phyloP scores from a whole-genome alignment of 2,113 vertebrate genomes.

The Trematocara nigrifrons region DNA sequence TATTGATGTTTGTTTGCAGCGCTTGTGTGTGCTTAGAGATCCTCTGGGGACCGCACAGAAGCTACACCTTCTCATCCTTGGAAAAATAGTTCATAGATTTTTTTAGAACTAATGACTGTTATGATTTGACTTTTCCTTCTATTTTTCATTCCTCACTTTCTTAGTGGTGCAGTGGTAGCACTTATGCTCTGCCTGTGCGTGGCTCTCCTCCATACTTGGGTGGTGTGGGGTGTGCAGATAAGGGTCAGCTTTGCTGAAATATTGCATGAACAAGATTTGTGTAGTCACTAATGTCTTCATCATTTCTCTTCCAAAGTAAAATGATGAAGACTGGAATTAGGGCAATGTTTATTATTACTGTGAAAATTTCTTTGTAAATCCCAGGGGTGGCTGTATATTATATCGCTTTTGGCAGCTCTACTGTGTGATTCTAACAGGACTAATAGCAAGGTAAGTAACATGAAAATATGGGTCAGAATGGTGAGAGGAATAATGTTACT shows the following conservation, averaged over 20 bases:
- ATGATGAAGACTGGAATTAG: conserved; percentile 20
- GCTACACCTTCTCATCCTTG: background rate
- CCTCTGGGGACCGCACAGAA: background rate
- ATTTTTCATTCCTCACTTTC: background rate
- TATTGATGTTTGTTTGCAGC: background rate
- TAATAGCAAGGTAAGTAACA: conserved; percentile 1
- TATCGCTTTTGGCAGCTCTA: conserved; percentile 2
- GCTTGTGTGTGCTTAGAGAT: background rate
- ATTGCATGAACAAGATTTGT: background rate
- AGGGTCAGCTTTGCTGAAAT: background rate
- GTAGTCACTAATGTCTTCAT: background rate
- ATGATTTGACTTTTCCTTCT: background rate
- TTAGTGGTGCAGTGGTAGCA: background rate
- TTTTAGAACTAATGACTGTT: background rate
- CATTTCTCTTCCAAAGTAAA: background rate
- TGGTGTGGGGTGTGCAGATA: background rate
- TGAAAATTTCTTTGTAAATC: conserved; percentile 15
- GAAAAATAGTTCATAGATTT: background rate
- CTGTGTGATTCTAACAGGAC: background rate
- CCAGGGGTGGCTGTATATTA: conserved; percentile 10
- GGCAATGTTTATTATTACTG: conserved; percentile 28
- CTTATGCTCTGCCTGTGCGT: background rate
- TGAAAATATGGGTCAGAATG: conserved; percentile 34
- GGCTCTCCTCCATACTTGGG: background rate
- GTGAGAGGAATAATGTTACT: background rate